Evolutionary conservation across 2,797 vertebrate species (phyloP).

Genomic region (Gymnopithys bicolor): DNA sequence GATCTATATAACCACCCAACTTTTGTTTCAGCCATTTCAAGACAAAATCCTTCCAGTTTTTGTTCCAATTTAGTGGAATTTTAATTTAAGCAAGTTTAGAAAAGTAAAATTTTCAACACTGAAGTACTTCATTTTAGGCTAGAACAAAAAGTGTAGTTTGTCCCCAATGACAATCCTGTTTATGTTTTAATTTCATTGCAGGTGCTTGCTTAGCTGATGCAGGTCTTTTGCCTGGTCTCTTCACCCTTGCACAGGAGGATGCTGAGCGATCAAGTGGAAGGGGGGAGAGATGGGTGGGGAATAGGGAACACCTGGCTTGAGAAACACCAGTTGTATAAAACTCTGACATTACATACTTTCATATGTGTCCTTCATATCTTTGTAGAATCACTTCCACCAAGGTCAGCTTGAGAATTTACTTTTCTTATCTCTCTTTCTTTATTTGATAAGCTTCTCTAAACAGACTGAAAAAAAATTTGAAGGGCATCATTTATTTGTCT

Average conservation of each 20-base stretch:
- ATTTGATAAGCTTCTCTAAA: background rate
- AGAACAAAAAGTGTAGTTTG: background rate
- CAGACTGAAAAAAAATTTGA: background rate
- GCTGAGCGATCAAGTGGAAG: background rate
- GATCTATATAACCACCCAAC: background rate
- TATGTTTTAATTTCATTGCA: background rate
- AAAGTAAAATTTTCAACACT: background rate
- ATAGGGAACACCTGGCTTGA: slow-evolving; percentile 4
- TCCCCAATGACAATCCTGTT: background rate
- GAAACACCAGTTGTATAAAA: slow-evolving; percentile 10
- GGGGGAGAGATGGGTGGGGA: background rate
- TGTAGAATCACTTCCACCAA: background rate
- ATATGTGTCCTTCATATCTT: background rate
- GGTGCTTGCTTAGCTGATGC: background rate
- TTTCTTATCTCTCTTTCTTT: background rate
- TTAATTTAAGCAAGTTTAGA: background rate
- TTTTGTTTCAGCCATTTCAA: background rate
- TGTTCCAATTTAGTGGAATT: background rate
- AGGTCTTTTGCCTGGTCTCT: background rate
- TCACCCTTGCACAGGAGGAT: background rate
- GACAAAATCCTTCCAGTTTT: background rate
- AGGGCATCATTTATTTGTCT: background rate
- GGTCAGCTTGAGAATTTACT: background rate
- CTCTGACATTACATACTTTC: background rate
- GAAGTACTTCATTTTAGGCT: background rate